Percentiles rank a stretch among this genome's conserved stretches.
phyloP scores from a whole-genome alignment of 2,888 invertebrate species.

The Thereva unica region DNA sequence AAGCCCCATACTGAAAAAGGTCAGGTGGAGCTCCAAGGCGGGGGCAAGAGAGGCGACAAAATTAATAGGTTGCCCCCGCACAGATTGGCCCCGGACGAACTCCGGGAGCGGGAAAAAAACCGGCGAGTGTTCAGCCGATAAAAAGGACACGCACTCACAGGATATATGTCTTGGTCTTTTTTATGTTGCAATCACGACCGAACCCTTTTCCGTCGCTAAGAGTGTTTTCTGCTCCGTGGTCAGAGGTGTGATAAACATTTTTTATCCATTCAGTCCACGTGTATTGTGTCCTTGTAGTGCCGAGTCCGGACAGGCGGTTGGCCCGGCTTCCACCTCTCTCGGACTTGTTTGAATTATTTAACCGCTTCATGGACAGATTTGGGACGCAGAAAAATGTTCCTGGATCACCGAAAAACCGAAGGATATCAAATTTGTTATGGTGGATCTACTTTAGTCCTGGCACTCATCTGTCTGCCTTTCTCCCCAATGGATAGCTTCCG shows the following conservation, averaged over 20 bases:
- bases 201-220: conserved; percentile 26
- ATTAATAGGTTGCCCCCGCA: conserved; percentile 31
- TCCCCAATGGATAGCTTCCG: conserved; percentile 18
- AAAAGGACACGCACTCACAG: conserved; percentile 26
- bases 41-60: conserved; percentile 27
- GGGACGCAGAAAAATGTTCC: conserved; percentile 21
- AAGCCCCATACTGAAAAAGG: conserved; percentile 16
- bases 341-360: conserved; percentile 34
- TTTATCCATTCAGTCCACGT: conserved; percentile 22
- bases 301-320: conserved; percentile 13
- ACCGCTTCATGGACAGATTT: conserved; percentile 22
- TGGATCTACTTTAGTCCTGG: conserved; percentile 38
- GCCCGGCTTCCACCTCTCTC: not conserved
- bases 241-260: conserved; percentile 35
- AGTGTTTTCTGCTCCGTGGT: conserved; percentile 27
- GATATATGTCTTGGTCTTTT: conserved; percentile 7
- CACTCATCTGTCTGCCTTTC: conserved; percentile 21
- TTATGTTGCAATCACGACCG: conserved; percentile 32
- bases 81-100: conserved; percentile 30
- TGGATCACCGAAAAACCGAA: conserved; percentile 21
- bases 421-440: conserved; percentile 41
- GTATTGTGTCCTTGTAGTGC: conserved; percentile 24
- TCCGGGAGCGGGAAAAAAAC: conserved; percentile 15
- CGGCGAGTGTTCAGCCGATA: conserved; percentile 20
- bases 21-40: conserved; percentile 24